Evolutionary conservation across 35 echinoderm and acorn worm species (phyloP), one percentile per base, ranked within the genome.

Genomic region (Apostichopus japonicus): DNA sequence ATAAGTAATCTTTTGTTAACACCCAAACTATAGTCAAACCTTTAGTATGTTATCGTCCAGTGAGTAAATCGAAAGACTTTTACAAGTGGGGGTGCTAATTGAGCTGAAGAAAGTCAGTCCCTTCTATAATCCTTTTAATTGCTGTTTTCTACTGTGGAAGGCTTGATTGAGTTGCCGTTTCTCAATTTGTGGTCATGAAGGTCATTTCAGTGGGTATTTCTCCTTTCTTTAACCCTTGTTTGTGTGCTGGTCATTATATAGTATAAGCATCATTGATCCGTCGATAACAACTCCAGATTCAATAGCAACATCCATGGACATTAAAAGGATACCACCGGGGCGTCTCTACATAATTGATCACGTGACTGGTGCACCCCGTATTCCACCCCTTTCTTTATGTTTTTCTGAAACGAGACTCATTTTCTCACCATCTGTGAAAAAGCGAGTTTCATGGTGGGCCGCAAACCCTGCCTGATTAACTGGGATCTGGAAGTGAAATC

Each of bases 131-230:
- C 71, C 71, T 19, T 8, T 75, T 67, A 67, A 67, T 67, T 67
- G 63, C 63, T 75, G 17, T 75, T 75, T 15, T 75, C 71, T 75
- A 75, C 71, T 15, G 56, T 84, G 19, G 81, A 84, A 84, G 56
- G 81, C 33, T 80, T 27, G 33, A 53, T 52, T 79, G 27, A 79
- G 78, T 10, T 14, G 44, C 25, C 33, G 8, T 56, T 84, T 57
- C 81, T 59, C 14, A 11, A 24, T 53, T 84, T 17, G 54, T 23
- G 56, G 54, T 61, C n/a, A 44, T 44, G 33, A 44, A 57, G 11
- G 10, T 17, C 17, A 57, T 54, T 84, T 59, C 24, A 8, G 54
- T 57, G 23, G 14, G 21, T 44, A 22, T 55, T 17, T 55, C 17
- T 2, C 6, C 17, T 23, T 53, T 84, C 11, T 21, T 13, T 54